Evolutionary conservation across 2,113 vertebrate genomes (phyloP), one percentile per base, ranked within the genome.

Genomic region (Aegithalos caudatus): DNA sequence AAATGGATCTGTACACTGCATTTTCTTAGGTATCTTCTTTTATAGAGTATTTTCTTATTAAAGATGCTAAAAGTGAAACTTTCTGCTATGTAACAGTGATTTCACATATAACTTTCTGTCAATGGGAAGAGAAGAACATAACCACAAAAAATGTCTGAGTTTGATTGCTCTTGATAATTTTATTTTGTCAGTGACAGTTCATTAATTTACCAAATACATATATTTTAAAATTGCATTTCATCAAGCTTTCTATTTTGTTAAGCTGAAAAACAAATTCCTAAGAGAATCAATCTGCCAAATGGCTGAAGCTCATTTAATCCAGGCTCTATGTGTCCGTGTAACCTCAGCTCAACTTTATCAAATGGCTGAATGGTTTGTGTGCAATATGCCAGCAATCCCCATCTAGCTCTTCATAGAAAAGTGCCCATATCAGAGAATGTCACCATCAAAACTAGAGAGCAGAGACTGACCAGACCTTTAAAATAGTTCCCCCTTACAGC

Each of bases 121-220:
- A 57, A 79, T 69, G 78, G 48, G 38, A 91, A 90, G 74, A 85
- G 84, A 89, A 73, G 87, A 92, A 66, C 84, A 95, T 82, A 94
- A 95, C 95, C 86, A 95, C 78, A 69, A 97, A 92, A 92, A 81
- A 76, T 5, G 35, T 79, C 48, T 84, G 65, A 86, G 61, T 92
- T 89, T 95, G 87, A 94, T 95, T 96, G 87, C 91, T 92, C 58
- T 72, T 91, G 86, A 91, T 95, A 94, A 96, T 94, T 95, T 96
- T 73, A 90, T 95, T 95, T 92, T 82, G 70, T 76, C 91, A 72
- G 47, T 48, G 37, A 66, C 83, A 90, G 94, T 91, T 97, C 93
- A 95, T 94, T 97, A 94, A 96, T 94, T 92, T 94, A 92, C 81
- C 81, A 87, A 95, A 97, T 87, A 95, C 69, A 66, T 92, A 14